phyloP scores from a whole-genome alignment of 2,888 invertebrate species.

The Caenorhabditis wallacei region DNA sequence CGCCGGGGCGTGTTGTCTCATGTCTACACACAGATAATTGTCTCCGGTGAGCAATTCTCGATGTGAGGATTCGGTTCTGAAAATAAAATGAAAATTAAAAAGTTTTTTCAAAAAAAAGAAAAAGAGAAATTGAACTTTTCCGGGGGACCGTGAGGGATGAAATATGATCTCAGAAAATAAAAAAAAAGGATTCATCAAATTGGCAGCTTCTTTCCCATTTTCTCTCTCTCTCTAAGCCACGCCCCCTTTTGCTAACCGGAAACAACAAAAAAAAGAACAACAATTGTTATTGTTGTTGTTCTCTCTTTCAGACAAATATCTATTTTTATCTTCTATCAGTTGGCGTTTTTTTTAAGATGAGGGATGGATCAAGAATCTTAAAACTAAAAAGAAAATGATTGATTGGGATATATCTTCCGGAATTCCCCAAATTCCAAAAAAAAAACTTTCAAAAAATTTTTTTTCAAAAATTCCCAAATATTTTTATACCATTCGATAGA shows the following conservation, averaged over 20 bases:
- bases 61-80: conserved; percentile 34
- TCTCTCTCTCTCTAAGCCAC: background rate
- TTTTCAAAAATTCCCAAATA: too few relatives aligned
- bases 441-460: too few relatives aligned
- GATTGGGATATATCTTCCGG: too few relatives aligned
- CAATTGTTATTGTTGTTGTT: conserved; percentile 19
- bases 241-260: conserved; percentile 17
- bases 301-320: too few relatives aligned
- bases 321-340: background rate
- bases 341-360: background rate
- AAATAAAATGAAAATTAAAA: conserved; percentile 3
- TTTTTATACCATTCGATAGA: too few relatives aligned
- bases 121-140: background rate
- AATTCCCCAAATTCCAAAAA: too few relatives aligned
- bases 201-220: conserved; percentile 20
- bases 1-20: conserved; percentile 65
- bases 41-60: conserved; percentile 21
- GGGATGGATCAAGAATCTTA: too few relatives aligned
- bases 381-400: too few relatives aligned
- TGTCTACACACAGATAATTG: conserved; percentile 47
- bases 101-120: conserved; percentile 1
- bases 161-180: background rate
- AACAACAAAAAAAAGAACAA: conserved; percentile 14
- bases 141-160: background rate
- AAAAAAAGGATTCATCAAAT: conserved; percentile 40